Evolutionary conservation across 2,113 vertebrate species (phyloP), one percentile per base, ranked within the genome.

Genomic region (Maccullochella peelii): DNA sequence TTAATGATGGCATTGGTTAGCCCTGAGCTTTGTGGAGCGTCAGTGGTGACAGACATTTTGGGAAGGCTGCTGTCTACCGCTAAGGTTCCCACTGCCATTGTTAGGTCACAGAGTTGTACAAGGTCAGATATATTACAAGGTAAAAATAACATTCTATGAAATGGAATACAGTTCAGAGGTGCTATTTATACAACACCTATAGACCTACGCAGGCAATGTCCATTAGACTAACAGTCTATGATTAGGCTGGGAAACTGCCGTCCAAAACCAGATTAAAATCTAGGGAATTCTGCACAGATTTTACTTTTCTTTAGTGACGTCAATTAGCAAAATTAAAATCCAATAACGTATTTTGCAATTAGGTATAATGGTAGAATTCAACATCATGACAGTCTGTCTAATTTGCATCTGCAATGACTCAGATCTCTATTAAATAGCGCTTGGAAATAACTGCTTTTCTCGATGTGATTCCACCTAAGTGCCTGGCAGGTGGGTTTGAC

Each of bases 351-450:
- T 78, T 67, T 89, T 73, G 66, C 55, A 88, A 80, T 87, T 68
- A 78, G 57, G 16, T 40, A 25, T 80, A 88, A 88, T 78, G 69
- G 40, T 68, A 79, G 63, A 80, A 80, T 54, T 72, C 44, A 59
- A 49, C 70, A 79, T 77, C 42, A 50, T 30, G 57, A 74, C 72
- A 83, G 36, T 83, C 21, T 80, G 59, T 58, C 66, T 80, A 30
- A 92, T 89, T 85, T 86, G 58, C 66, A 80, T 86, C 82, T 72
- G 58, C 77, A 86, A 84, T 84, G 74, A 83, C 33, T 86, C 68
- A 38, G 30, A 83, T 74, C 42, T 79, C n/a, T 4, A 85, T 91
- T 85, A 85, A 93, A 89, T 52, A 71, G 83, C n/a, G 15, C 38
- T 89, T 88, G 79, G 71, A 86, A 85, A 71, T 63, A 76, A 78